A percentile compares a stretch with the other conserved stretches of the same genome.
phyloP scores from a whole-genome alignment of 2,888 invertebrate genomes.

The Drosophila limbata region DNA sequence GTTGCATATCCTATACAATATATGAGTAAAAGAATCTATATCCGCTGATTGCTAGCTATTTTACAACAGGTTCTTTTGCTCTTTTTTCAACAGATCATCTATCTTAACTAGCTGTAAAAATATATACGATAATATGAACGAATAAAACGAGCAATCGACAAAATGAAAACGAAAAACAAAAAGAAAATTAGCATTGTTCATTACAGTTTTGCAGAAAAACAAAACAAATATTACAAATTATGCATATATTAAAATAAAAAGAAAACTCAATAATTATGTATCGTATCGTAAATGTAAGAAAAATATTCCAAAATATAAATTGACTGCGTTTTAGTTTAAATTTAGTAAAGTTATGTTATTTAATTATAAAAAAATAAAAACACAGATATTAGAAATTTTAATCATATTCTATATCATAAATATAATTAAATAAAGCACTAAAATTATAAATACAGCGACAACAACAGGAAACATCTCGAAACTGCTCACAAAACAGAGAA shows the following conservation, averaged over 20 bases:
- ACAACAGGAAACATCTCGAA: slow-evolving; percentile 29
- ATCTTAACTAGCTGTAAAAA: slow-evolving; percentile 50
- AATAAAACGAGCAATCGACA: slow-evolving; percentile 5
- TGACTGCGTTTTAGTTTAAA: slow-evolving; percentile 80
- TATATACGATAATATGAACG: slow-evolving; percentile 10
- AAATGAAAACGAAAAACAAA: slow-evolving; percentile 6
- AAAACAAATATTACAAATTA: slow-evolving; percentile 33
- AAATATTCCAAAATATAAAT: slow-evolving; percentile 79
- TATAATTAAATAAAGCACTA: slow-evolving; percentile 17
- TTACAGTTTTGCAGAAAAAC: slow-evolving; percentile 27
- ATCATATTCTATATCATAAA: slow-evolving; percentile 32
- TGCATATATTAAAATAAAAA: slow-evolving; percentile 28
- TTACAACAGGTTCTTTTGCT: slow-evolving; percentile 40
- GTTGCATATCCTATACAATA: slow-evolving; percentile 76
- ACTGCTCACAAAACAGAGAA: slow-evolving; percentile 40
- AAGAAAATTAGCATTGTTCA: slow-evolving; percentile 48
- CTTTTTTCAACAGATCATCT: slow-evolving; percentile 46
- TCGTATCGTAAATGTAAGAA: slow-evolving; percentile 44
- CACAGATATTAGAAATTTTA: slow-evolving; percentile 51
- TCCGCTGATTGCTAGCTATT: slow-evolving; percentile 54
- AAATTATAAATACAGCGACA: slow-evolving; percentile 20
- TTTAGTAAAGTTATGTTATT: slow-evolving; percentile 74
- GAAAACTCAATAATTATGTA: slow-evolving; percentile 43
- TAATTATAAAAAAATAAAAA: slow-evolving; percentile 67
- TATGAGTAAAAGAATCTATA: slow-evolving; percentile 45